These are phyloP conservation scores for Thera obeliscata DNA, from an alignment of 2,888 invertebrate species.

Conservation along the genomic window DNA sequence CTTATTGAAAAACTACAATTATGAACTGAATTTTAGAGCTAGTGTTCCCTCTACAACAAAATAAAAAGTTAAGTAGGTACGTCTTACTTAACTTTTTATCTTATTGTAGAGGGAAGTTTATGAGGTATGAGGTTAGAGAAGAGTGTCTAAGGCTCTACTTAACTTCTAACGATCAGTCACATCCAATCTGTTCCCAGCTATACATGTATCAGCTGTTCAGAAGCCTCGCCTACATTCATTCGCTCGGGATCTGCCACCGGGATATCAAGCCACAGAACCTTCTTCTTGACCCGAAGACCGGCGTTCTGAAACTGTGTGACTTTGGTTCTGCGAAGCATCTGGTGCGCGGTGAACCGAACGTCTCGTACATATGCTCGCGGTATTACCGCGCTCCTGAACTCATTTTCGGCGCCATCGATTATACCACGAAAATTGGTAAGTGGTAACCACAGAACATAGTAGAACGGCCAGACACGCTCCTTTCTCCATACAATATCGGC, in stretches of 20 bases:
- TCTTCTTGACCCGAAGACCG: constrained; percentile 98
- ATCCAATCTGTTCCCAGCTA: constrained; percentile 87
- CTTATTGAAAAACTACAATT: too few species aligned
- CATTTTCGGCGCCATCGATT: constrained; percentile 99
- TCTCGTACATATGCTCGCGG: constrained; percentile 99
- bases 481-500: too few species aligned
- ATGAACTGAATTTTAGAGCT: too few species aligned
- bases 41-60: too few species aligned
- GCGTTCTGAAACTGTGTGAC: constrained; percentile 99
- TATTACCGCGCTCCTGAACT: constrained; percentile 99
- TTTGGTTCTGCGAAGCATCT: constrained; percentile 99
- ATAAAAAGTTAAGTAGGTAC: too few species aligned
- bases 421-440: constrained; percentile 97
- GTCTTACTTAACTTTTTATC: too few species aligned
- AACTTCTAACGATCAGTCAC: too few species aligned
- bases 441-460: constrained; percentile 15
- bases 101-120: too few species aligned
- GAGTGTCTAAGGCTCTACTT: too few species aligned
- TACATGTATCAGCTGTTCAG: constrained; percentile 99
- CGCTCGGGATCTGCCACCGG: constrained; percentile 99
- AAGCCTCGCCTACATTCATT: constrained; percentile 99
- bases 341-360: constrained; percentile 98
- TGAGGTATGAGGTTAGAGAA: too few species aligned
- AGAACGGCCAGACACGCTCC: too few species aligned
- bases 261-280: constrained; percentile 99